phyloP scores from a whole-genome alignment of 1,140 invertebrate genomes.

The Hyphantria cunea region DNA sequence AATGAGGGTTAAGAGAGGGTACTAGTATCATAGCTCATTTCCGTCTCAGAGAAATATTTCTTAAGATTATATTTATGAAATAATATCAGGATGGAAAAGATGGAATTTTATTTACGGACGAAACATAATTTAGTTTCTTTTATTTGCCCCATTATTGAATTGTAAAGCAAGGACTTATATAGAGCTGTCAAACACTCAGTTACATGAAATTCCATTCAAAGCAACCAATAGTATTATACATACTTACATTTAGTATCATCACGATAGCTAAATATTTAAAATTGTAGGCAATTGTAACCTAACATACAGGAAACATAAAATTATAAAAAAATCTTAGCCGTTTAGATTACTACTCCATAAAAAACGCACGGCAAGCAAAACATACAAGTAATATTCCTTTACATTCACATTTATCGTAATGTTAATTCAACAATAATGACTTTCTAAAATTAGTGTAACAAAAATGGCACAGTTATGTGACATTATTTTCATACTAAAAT shows the following conservation, averaged over 20 bases:
- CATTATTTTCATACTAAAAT: too few species aligned
- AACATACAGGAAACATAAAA: slow-evolving; percentile 14
- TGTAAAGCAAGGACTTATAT: slow-evolving; percentile 4
- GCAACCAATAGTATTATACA: slow-evolving; percentile 14
- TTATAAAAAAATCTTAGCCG: slow-evolving; percentile 15
- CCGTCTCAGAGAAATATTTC: not conserved
- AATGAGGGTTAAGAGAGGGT: slow-evolving; percentile 19
- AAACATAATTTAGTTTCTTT: not conserved
- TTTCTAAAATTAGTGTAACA: not conserved
- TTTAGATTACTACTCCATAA: slow-evolving; percentile 22
- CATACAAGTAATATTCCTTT: slow-evolving; percentile 21
- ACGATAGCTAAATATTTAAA: slow-evolving; percentile 10
- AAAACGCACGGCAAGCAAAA: slow-evolving; percentile 28
- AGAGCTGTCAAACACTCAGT: slow-evolving; percentile 19
- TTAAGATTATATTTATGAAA: slow-evolving; percentile 5
- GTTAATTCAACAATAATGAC: not conserved
- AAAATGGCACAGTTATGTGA: too few species aligned
- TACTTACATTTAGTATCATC: slow-evolving; percentile 15
- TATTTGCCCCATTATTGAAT: slow-evolving; percentile 7
- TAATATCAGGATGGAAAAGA: not conserved
- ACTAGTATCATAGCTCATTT: slow-evolving; percentile 6
- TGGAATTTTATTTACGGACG: slow-evolving; percentile 1
- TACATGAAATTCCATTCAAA: slow-evolving; percentile 11
- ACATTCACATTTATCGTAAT: not conserved
- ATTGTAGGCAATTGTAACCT: slow-evolving; percentile 13